phyloP scores from a whole-genome alignment of 2,113 vertebrate genomes.

The Salvator merianae region DNA sequence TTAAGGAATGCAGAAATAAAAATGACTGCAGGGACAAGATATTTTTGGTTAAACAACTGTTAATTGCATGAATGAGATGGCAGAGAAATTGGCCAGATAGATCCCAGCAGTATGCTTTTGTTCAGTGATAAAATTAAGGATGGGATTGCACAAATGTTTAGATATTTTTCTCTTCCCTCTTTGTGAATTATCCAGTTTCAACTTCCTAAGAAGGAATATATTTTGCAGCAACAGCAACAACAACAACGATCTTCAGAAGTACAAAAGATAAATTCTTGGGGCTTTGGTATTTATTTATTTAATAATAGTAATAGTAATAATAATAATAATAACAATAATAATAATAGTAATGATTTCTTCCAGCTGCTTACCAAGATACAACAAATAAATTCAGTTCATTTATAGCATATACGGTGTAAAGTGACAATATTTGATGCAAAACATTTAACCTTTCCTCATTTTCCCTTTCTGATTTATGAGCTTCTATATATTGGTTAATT shows the following conservation, averaged over 20 bases:
- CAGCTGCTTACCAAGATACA: too few relatives aligned
- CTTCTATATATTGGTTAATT: too few relatives aligned
- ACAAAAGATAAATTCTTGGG: constrained; percentile 24
- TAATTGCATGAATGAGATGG: constrained; percentile 45
- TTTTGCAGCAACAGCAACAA: constrained; percentile 5
- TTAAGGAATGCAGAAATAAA: constrained; percentile 56
- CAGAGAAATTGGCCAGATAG: constrained; percentile 32
- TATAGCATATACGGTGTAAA: too few relatives aligned
- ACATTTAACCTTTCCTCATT: too few relatives aligned
- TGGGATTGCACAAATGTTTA: constrained; percentile 60
- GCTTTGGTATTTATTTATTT: too few relatives aligned
- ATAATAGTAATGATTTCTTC: too few relatives aligned
- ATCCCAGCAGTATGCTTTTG: constrained; percentile 58
- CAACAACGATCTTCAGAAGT: neutral
- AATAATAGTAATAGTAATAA: too few relatives aligned
- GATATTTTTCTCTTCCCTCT: constrained; percentile 62
- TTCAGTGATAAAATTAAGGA: constrained; percentile 37
- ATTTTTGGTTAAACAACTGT: constrained; percentile 62
- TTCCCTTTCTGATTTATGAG: too few relatives aligned
- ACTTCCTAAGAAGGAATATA: constrained; percentile 49
- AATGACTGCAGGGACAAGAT: constrained; percentile 45
- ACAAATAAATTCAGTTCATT: too few relatives aligned
- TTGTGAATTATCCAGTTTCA: constrained; percentile 42
- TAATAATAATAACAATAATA: too few relatives aligned
- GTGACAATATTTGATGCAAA: too few relatives aligned